Evolutionary conservation across 2,113 vertebrate genomes (phyloP).

Genomic region (Ciconia stormi): DNA sequence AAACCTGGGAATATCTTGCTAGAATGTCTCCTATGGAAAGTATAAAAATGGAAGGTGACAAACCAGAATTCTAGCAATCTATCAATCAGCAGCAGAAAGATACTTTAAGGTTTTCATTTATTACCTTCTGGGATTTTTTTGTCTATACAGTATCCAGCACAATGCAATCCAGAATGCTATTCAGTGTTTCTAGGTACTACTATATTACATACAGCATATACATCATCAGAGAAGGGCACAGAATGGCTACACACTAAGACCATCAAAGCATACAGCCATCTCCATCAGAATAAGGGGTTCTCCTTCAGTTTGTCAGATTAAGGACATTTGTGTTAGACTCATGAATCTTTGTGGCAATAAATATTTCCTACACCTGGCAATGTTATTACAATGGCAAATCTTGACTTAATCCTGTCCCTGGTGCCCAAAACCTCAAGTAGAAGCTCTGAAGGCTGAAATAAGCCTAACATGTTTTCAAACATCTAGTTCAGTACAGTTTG

Average conservation of each 20-base stretch:
- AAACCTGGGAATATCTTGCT: neutral
- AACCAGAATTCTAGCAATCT: neutral
- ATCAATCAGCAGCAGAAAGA: neutral
- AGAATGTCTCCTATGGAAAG: neutral
- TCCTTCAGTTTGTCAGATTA: neutral
- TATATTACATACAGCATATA: neutral
- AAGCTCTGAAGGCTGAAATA: neutral
- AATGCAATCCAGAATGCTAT: rapidly evolving
- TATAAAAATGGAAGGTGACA: neutral
- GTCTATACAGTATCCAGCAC: neutral
- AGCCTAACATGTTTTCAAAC: neutral
- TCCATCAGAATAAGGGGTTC: neutral
- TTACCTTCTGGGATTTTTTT: neutral
- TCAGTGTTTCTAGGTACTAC: neutral
- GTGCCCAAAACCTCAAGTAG: neutral
- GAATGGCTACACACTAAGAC: neutral
- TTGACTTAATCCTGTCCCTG: neutral
- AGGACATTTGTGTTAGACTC: neutral
- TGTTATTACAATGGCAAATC: neutral
- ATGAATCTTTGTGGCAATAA: neutral
- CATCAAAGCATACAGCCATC: neutral
- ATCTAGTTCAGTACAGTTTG: neutral
- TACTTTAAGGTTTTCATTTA: neutral
- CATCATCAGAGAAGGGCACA: neutral
- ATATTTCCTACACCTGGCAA: neutral